Base-by-base conservation (phyloP, 2,888 invertebrate species). In the Diadromus collaris region DNA sequence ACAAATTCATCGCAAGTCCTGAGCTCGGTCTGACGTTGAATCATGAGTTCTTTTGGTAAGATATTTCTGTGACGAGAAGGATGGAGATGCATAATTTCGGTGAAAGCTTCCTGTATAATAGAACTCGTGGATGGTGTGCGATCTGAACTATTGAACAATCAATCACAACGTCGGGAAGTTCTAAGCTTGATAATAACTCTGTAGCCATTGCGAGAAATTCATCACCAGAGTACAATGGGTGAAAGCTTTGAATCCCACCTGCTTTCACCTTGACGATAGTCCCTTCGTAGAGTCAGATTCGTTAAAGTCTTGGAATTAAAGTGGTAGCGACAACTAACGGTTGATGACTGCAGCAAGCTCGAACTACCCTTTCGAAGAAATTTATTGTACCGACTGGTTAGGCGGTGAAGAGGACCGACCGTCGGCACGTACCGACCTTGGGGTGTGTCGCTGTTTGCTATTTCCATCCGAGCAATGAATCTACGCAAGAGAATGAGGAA, bases 201-300 rank as follows among this genome's bases (percentile, higher is more conserved):
- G 44, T 6, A n/a, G 32, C 21, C 44, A 46, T 58, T 69, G 58
- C 29, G 58, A 32, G 44, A 32, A 58, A 69, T 58, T 69, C 58
- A 58, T 69, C 69, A 58, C 13, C 32, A 29, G 58, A 58, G 32
- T 16, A 69, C 32, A 56, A 69, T 69, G 58, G 58, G 44, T 13
- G 21, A 32, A 58, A 29, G 69, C 56, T 44, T 32, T 29, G 44
- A 32, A 54, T 56, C 19, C 32, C 16, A 19, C 38, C 38, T n/a
- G 54, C 68, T 46, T 58, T 58, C 32, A 44, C 7, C 10, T 41
- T 16, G 9, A 60, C 10, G 32, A 54, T 24, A 56, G n/a, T n/a
- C 7, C 32, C 13, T 44, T 21, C 56, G 9, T 29, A 24, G 68
- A 21, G 21, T 27, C n/a, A 54, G 41, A 56, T 44, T 56, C 38